Conservation (phyloP, 2,113 vertebrate genomes). For the Sander lucioperca region DNA sequence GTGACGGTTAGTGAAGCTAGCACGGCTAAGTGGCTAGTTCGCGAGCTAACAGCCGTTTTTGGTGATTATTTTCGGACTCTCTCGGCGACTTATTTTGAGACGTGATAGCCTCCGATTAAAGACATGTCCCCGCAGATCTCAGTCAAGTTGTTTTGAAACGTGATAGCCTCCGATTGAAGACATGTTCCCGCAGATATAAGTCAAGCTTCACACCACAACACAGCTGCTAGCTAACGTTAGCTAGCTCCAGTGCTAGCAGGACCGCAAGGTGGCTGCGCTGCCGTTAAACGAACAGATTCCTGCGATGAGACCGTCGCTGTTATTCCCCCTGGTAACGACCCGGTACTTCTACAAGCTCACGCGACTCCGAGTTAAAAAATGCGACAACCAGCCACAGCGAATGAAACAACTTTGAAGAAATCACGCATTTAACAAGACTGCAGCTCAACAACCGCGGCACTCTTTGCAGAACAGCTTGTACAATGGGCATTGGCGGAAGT, state of each 20-base stretch:
- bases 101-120: background rate
- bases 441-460: slow-evolving; percentile 52
- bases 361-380: background rate
- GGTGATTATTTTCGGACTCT: fast-evolving
- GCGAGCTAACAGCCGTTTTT: background rate
- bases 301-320: slow-evolving; percentile 31
- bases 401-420: slow-evolving; percentile 26
- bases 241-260: slow-evolving; percentile 41
- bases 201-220: background rate
- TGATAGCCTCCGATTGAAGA: background rate
- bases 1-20: slow-evolving; percentile 42
- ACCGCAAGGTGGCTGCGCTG: slow-evolving; percentile 52
- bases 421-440: background rate
- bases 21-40: background rate
- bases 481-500: slow-evolving; percentile 87
- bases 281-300: slow-evolving; percentile 62
- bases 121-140: slow-evolving; percentile 6
- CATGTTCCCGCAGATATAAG: slow-evolving; percentile 11
- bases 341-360: background rate
- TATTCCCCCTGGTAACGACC: background rate
- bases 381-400: too few relatives aligned
- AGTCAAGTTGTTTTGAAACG: slow-evolving; percentile 7
- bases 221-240: background rate
- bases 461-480: slow-evolving; percentile 66
- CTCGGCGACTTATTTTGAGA: slow-evolving; percentile 4